phyloP scores from a whole-genome alignment of 2,797 vertebrate species.

The Cheirogaleus major region DNA sequence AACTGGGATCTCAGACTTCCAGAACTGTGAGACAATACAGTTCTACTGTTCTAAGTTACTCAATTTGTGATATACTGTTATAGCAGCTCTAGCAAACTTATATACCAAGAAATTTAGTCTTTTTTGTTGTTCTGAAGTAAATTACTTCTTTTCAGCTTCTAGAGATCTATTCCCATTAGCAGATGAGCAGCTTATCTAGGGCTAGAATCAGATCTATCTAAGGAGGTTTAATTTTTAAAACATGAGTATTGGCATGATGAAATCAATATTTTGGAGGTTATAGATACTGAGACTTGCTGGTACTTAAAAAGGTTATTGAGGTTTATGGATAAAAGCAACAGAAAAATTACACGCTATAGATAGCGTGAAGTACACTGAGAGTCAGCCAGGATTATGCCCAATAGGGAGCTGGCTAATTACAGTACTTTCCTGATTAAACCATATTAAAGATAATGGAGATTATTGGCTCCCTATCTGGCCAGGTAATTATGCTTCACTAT shows the following conservation, averaged over 20 bases:
- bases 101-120: not conserved
- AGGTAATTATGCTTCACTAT: not conserved
- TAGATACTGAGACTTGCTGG: not conserved
- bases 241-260: not conserved
- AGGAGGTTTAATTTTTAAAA: not conserved
- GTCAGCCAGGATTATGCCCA: not conserved
- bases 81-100: not conserved
- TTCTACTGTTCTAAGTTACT: not conserved
- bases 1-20: not conserved
- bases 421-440: slow-evolving; percentile 1
- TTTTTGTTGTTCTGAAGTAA: not conserved
- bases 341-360: not conserved
- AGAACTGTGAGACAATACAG: not conserved
- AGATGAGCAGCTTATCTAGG: not conserved
- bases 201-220: not conserved
- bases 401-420: not conserved
- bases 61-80: not conserved
- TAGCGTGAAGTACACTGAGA: not conserved
- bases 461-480: not conserved
- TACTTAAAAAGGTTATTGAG: not conserved
- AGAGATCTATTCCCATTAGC: not conserved
- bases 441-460: not conserved
- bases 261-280: not conserved
- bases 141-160: not conserved
- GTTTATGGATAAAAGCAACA: not conserved